Conservation (phyloP, 2,888 invertebrate genomes). For the Allophyes oxyacanthae region DNA sequence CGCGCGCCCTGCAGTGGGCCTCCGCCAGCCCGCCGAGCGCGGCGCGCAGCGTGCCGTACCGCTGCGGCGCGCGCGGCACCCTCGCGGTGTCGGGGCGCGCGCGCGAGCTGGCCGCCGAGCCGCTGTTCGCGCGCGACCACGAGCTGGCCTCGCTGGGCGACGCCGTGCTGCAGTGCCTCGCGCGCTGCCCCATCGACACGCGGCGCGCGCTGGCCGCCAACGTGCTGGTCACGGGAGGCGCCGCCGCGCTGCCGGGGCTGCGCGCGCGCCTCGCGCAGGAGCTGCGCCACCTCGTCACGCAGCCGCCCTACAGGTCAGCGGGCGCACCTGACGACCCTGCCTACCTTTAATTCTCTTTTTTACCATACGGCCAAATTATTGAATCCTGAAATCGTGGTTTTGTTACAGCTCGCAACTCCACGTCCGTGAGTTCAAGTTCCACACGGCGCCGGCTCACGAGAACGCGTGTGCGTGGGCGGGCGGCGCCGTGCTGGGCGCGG, state of each 20-base stretch:
- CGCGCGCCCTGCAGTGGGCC: constrained; percentile 89
- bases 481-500: constrained; percentile 91
- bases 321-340: too few species aligned
- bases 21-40: not conserved
- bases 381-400: too few species aligned
- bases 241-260: constrained; percentile 95
- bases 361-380: too few species aligned
- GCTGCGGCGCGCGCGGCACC: constrained; percentile 88
- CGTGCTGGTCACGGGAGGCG: constrained; percentile 96
- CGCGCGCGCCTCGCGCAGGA: constrained; percentile 94
- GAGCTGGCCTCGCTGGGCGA: constrained; percentile 92
- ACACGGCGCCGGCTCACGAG: constrained; percentile 92
- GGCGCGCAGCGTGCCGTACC: constrained; percentile 35
- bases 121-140: constrained; percentile 94
- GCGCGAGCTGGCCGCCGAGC: constrained; percentile 95
- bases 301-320: constrained; percentile 88
- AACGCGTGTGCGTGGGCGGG: constrained; percentile 95
- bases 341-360: too few species aligned
- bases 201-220: constrained; percentile 94
- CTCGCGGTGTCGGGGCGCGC: constrained; percentile 91
- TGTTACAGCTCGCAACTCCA: constrained; percentile 57
- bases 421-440: constrained; percentile 91
- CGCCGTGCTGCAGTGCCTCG: constrained; percentile 90
- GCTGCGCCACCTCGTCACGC: constrained; percentile 91
- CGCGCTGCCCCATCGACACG: constrained; percentile 82